Conservation (phyloP, 2,797 vertebrate species). For the Sitta carolinensis region DNA sequence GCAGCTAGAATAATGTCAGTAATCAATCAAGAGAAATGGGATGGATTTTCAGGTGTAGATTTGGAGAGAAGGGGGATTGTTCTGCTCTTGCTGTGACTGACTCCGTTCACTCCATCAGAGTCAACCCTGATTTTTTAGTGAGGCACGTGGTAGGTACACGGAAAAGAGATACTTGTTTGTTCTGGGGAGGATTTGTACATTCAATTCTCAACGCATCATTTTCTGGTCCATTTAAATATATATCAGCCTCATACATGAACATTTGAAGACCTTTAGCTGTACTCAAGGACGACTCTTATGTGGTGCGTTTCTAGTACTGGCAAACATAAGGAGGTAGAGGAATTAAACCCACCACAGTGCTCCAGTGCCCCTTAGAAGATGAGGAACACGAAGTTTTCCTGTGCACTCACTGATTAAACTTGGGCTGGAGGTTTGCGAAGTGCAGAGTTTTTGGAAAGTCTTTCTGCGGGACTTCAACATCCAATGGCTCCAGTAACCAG, state of each 20-base stretch:
- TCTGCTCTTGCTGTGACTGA: not conserved
- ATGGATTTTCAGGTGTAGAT: not conserved
- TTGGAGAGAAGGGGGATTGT: not conserved
- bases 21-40: not conserved
- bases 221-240: constrained; percentile 53
- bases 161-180: not conserved
- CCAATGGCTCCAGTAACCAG: constrained; percentile 70
- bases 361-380: constrained; percentile 65
- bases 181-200: constrained; percentile 24
- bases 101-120: not conserved
- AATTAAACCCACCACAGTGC: constrained; percentile 47
- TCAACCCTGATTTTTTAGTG: not conserved
- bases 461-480: constrained; percentile 65
- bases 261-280: constrained; percentile 58
- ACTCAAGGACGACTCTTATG: constrained; percentile 48
- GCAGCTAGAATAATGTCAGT: not conserved
- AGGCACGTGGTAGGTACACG: not conserved
- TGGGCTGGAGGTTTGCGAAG: constrained; percentile 77
- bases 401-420: constrained; percentile 50
- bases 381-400: constrained; percentile 59
- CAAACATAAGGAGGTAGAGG: constrained; percentile 59
- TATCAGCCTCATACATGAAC: constrained; percentile 52
- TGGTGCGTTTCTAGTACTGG: constrained; percentile 52
- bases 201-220: constrained; percentile 41
- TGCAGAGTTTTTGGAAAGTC: constrained; percentile 66